These are phyloP conservation scores for Emydocephalus ijimae DNA, from an alignment of 2,113 vertebrate species.

Conservation along the genomic window DNA sequence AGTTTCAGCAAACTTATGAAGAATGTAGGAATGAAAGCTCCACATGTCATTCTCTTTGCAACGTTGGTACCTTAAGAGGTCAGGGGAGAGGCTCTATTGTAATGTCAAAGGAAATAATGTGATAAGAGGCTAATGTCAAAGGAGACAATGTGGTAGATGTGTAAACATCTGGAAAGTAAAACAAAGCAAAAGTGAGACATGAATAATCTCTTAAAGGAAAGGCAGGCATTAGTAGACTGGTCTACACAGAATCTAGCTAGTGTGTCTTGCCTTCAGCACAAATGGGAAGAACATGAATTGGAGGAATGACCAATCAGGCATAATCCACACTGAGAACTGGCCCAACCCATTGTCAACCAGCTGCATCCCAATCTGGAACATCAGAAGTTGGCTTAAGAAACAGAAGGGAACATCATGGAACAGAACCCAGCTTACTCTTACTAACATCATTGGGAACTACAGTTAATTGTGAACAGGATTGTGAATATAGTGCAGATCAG, in stretches of 20 bases:
- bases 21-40: background rate
- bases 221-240: background rate
- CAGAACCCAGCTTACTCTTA: background rate
- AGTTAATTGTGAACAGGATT: background rate
- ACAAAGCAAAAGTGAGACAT: background rate
- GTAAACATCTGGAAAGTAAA: background rate
- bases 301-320: background rate
- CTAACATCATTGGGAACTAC: background rate
- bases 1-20: background rate
- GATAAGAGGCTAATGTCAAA: background rate
- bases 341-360: background rate
- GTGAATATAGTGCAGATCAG: background rate
- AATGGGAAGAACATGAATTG: background rate
- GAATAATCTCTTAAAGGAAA: background rate
- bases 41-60: background rate
- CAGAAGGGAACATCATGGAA: background rate
- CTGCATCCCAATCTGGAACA: background rate
- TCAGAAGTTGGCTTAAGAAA: background rate
- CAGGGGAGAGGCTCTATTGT: background rate
- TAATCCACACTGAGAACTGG: background rate
- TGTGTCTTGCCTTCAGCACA: background rate
- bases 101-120: background rate
- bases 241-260: background rate
- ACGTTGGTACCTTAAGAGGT: background rate
- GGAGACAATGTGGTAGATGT: background rate